Evolutionary conservation across 2,797 vertebrate genomes (phyloP).

Genomic region (Limnodromus scolopaceus): DNA sequence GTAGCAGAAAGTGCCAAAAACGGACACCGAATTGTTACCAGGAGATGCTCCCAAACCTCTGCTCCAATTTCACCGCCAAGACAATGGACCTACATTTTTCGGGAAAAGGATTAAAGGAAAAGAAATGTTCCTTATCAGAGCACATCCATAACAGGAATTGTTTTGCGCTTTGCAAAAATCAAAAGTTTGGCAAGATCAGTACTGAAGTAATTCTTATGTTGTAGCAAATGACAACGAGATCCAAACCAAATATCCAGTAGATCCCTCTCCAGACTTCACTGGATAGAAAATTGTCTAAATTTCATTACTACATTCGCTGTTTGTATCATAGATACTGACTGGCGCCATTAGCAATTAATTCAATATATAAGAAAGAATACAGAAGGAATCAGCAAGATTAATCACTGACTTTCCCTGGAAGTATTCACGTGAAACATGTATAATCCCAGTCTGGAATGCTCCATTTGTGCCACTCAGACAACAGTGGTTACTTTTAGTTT

Average conservation of each 20-base stretch:
- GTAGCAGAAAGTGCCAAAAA: slow-evolving; percentile 81
- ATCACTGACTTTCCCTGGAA: not conserved
- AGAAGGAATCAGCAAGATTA: not conserved
- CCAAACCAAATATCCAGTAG: not conserved
- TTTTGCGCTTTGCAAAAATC: not conserved
- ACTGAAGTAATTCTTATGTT: not conserved
- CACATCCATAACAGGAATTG: not conserved
- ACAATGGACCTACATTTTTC: slow-evolving; percentile 72
- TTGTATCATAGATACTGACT: not conserved
- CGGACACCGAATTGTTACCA: slow-evolving; percentile 77
- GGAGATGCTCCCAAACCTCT: slow-evolving; percentile 80
- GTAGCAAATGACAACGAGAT: not conserved
- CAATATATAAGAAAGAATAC: not conserved
- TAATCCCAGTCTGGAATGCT: not conserved
- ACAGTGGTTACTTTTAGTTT: not conserved
- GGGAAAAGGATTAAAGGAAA: not conserved
- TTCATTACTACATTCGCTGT: not conserved
- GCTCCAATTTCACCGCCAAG: slow-evolving; percentile 78
- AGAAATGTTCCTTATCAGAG: not conserved
- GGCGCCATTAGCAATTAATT: not conserved
- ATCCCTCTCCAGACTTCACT: not conserved
- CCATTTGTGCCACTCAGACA: not conserved
- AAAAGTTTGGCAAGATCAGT: not conserved
- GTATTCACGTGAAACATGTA: not conserved
- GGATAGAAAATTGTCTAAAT: not conserved